These are phyloP conservation scores for Semotilus atromaculatus DNA, from an alignment of 2,797 vertebrate genomes.

Conservation along the genomic window DNA sequence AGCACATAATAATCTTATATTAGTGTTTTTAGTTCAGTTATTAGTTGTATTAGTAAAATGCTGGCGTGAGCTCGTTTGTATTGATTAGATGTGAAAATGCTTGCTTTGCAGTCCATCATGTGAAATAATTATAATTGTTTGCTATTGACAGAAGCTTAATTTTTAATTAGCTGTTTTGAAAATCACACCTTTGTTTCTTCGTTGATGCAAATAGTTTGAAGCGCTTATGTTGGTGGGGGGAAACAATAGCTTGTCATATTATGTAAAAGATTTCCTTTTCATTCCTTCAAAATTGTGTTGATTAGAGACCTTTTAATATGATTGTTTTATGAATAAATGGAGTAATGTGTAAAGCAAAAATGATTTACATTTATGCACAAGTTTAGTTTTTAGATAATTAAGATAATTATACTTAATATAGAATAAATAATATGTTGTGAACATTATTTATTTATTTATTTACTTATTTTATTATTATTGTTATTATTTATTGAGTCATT, in stretches of 20 bases:
- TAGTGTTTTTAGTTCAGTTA: constrained; percentile 33
- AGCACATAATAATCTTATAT: constrained; percentile 43
- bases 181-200: constrained; percentile 43
- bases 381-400: neutral
- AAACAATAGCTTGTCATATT: neutral
- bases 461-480: neutral
- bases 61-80: constrained; percentile 52
- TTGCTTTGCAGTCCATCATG: constrained; percentile 56
- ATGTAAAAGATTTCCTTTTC: neutral
- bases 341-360: neutral
- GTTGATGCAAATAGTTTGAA: constrained; percentile 40
- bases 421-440: neutral
- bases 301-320: neutral
- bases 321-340: neutral
- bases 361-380: neutral
- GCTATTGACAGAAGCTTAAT: constrained; percentile 55
- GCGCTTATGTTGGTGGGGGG: neutral
- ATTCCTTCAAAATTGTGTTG: neutral
- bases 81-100: constrained; percentile 55
- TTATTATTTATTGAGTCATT: neutral
- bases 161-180: constrained; percentile 55
- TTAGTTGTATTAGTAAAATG: constrained; percentile 48
- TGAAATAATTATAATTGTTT: constrained; percentile 58
- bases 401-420: neutral
- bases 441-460: neutral